Evolutionary conservation across 2,888 invertebrate species (phyloP).

Genomic region (Rhagium mordax): DNA sequence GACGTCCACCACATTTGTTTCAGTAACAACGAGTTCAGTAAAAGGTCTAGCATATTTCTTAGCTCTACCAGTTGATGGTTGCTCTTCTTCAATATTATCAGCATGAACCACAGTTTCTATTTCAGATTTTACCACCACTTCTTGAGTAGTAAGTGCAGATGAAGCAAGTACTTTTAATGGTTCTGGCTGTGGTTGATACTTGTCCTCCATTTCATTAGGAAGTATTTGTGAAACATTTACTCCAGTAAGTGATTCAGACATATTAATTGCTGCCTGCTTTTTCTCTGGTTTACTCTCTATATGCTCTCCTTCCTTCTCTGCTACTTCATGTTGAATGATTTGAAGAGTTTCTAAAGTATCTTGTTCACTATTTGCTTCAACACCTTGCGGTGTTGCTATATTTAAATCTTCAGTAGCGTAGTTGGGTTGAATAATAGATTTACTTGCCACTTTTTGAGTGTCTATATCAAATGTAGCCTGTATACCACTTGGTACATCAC

Average conservation of each 20-base stretch:
- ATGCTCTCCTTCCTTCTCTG: constrained; percentile 71
- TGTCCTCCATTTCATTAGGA: constrained; percentile 70
- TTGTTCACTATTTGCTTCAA: constrained; percentile 71
- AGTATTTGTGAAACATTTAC: constrained; percentile 69
- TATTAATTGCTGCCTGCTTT: constrained; percentile 64
- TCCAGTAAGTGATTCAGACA: constrained; percentile 64
- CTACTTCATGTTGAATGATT: constrained; percentile 71
- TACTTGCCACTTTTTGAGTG: constrained; percentile 70
- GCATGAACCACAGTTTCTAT: constrained; percentile 69
- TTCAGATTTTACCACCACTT: constrained; percentile 71
- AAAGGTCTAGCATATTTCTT: constrained; percentile 70
- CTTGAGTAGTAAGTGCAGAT: constrained; percentile 68
- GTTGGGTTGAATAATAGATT: constrained; percentile 70
- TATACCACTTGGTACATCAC: constrained; percentile 65
- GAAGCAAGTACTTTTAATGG: constrained; percentile 68
- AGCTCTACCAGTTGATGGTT: constrained; percentile 69
- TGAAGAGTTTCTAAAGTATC: constrained; percentile 72
- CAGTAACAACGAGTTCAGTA: constrained; percentile 72
- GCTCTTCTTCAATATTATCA: constrained; percentile 68
- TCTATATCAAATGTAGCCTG: constrained; percentile 70
- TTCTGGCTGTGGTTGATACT: constrained; percentile 65
- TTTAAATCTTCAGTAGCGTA: constrained; percentile 62
- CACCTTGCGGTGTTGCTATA: constrained; percentile 64
- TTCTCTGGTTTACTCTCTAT: constrained; percentile 62
- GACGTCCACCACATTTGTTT: constrained; percentile 74